A percentile compares a stretch with the other conserved stretches of the same genome.
Conservation (phyloP, 2,888 invertebrate species). For the Eubasilissa splendida region DNA sequence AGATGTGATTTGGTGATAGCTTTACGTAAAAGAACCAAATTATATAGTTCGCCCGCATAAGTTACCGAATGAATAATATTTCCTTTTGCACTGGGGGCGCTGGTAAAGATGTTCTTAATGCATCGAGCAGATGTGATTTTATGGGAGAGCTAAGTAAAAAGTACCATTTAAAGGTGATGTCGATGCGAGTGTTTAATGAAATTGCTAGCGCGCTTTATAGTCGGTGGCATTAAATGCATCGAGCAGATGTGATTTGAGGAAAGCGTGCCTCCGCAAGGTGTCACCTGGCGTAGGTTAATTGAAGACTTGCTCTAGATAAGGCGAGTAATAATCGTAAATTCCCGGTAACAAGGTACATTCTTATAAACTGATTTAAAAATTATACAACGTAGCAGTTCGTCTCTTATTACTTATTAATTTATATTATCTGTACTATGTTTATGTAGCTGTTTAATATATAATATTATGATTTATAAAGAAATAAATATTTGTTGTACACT, state of each 20-base stretch:
- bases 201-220: not conserved
- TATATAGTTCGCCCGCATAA: not conserved
- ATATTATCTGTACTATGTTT: too few relatives aligned
- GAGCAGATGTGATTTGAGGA: constrained; percentile 46
- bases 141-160: not conserved
- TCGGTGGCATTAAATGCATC: not conserved
- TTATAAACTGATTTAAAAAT: not conserved
- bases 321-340: constrained; percentile 7
- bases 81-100: not conserved
- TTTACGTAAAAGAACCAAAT: constrained; percentile 4
- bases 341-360: constrained; percentile 31
- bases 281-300: constrained; percentile 53
- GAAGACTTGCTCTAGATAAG: constrained; percentile 51
- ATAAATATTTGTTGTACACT: too few relatives aligned
- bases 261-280: constrained; percentile 52
- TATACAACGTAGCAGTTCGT: constrained; percentile 1
- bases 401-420: constrained; percentile 18
- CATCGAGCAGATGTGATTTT: constrained; percentile 17
- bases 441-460: too few relatives aligned
- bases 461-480: too few relatives aligned
- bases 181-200: too few relatives aligned
- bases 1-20: constrained; percentile 36
- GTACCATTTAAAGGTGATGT: not conserved
- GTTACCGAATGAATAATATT: not conserved
- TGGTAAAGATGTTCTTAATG: not conserved